A percentile compares a stretch with the other conserved stretches of the same genome.
Evolutionary conservation across 2,888 invertebrate species (phyloP).

Genomic region (Tipula lateralis): DNA sequence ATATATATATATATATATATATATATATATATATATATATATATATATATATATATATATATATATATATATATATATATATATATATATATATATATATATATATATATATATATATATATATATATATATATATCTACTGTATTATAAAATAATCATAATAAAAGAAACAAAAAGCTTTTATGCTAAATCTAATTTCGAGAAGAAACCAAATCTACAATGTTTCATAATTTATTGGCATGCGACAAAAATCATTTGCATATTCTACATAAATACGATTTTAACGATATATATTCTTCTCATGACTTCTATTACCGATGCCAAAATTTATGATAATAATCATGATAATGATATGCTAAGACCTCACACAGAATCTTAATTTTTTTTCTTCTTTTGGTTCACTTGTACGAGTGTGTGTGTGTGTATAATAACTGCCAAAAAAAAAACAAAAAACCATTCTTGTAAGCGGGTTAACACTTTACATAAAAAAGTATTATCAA

Average conservation of each 20-base stretch:
- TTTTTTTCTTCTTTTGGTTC: no score
- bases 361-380: background rate
- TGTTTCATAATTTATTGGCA: background rate
- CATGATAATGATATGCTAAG: conserved; percentile 19
- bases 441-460: background rate
- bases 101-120: no score
- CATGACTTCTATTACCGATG: background rate
- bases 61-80: no score
- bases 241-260: background rate
- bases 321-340: background rate
- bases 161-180: background rate
- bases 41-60: no score
- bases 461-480: background rate
- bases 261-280: background rate
- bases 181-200: background rate
- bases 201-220: background rate
- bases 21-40: no score
- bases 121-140: background rate
- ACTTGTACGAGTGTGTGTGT: background rate
- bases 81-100: no score
- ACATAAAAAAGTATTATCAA: background rate
- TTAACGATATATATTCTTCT: background rate
- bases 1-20: no score
- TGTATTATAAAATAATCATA: background rate
- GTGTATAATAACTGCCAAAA: background rate